phyloP scores from a whole-genome alignment of 2,797 vertebrate species.

The Odontamblyopus lacepedii region DNA sequence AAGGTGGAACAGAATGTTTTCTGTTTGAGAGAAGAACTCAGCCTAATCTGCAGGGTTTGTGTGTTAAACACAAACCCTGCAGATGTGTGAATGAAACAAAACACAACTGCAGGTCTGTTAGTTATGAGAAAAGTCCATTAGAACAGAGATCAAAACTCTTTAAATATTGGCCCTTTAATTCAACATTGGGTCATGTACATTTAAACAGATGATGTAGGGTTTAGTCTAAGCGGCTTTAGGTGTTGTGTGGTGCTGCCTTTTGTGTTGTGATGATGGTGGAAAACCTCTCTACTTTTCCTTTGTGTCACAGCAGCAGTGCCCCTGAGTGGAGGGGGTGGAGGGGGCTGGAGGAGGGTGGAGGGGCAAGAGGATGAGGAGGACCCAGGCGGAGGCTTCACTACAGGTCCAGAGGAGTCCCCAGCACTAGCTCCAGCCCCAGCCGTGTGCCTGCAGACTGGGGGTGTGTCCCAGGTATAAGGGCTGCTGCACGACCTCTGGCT shows the following conservation, averaged over 20 bases:
- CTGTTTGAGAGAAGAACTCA: too few relatives aligned
- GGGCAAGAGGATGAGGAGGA: constrained; percentile 16
- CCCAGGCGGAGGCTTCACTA: not conserved
- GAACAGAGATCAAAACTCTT: too few relatives aligned
- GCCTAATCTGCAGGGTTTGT: too few relatives aligned
- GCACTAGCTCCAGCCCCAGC: not conserved
- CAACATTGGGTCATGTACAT: not conserved
- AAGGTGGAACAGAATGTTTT: too few relatives aligned
- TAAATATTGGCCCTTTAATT: too few relatives aligned
- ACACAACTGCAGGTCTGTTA: too few relatives aligned
- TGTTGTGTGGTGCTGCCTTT: constrained; percentile 31
- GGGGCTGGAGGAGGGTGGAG: constrained; percentile 4
- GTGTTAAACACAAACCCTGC: too few relatives aligned
- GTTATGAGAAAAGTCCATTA: too few relatives aligned
- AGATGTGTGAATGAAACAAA: too few relatives aligned
- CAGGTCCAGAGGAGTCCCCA: not conserved
- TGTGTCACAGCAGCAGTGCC: constrained; percentile 64
- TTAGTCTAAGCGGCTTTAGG: not conserved
- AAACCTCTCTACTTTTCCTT: constrained; percentile 74
- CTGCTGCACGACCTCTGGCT: constrained; percentile 36
- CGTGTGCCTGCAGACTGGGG: constrained; percentile 49
- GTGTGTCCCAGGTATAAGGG: constrained; percentile 66
- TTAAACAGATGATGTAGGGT: not conserved
- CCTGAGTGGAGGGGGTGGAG: constrained; percentile 46
- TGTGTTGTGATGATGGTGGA: constrained; percentile 67